Conservation (phyloP, 1,140 invertebrate genomes). For the Drosophila santomea region DNA sequence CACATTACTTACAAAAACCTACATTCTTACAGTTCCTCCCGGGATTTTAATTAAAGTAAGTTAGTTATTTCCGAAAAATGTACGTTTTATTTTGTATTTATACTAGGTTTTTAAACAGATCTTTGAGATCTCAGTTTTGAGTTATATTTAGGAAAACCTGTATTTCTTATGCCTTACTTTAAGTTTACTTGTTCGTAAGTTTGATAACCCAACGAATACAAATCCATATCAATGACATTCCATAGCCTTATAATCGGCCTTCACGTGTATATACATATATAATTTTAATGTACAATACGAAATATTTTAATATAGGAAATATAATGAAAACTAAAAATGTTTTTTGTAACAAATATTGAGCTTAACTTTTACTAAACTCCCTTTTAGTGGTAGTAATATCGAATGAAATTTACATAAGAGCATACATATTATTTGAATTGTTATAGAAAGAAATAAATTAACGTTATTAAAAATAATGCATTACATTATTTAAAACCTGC, state of each 20-base stretch:
- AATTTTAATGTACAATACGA: not conserved
- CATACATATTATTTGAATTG: not conserved
- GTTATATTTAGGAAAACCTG: constrained; percentile 18
- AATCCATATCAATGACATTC: constrained; percentile 84
- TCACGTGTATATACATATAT: constrained; percentile 61
- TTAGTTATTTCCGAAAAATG: constrained; percentile 12
- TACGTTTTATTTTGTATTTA: constrained; percentile 33
- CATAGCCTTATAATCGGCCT: constrained; percentile 42
- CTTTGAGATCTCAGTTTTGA: constrained; percentile 63
- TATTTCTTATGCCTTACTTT: constrained; percentile 19
- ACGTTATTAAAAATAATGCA: not conserved
- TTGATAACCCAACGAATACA: constrained; percentile 81
- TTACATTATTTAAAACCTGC: constrained; percentile 10
- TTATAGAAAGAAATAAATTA: not conserved
- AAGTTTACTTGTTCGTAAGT: constrained; percentile 46
- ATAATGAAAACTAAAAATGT: no score
- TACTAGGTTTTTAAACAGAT: constrained; percentile 52
- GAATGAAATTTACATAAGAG: not conserved
- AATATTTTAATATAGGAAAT: not conserved
- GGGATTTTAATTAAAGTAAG: constrained; percentile 2
- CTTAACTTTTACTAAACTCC: not conserved
- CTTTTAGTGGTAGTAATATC: not conserved
- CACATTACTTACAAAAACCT: not conserved
- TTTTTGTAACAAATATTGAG: no score
- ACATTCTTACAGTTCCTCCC: constrained; percentile 9